Evolutionary conservation across 2,888 invertebrate species (phyloP).

Genomic region (Stegophylla sp.): DNA sequence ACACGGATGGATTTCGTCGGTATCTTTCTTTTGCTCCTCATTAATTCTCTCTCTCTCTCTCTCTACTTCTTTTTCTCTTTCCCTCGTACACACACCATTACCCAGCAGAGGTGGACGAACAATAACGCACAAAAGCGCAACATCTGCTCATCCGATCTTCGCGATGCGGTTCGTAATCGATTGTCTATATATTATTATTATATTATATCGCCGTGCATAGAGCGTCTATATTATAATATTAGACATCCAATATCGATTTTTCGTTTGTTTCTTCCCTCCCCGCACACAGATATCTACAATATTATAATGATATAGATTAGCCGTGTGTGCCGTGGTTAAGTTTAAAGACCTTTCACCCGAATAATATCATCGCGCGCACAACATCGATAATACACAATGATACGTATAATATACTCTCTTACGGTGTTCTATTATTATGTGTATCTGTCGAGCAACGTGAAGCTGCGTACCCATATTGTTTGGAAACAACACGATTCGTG

Average conservation of each 20-base stretch:
- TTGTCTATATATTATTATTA: conserved; percentile 10
- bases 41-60: background rate
- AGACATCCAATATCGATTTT: background rate
- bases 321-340: background rate
- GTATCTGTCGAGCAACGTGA: background rate
- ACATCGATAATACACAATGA: background rate
- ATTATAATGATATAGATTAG: too few relatives aligned
- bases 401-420: too few relatives aligned
- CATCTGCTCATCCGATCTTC: conserved; percentile 12
- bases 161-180: conserved; percentile 9
- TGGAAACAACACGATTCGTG: background rate
- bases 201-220: background rate
- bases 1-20: background rate
- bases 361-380: background rate
- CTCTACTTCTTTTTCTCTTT: too few relatives aligned
- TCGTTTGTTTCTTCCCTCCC: conserved; percentile 12
- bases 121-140: conserved; percentile 28
- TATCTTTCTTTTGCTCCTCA: background rate
- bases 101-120: background rate
- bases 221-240: too few relatives aligned
- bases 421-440: too few relatives aligned
- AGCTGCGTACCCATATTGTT: too few relatives aligned
- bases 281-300: background rate
- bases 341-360: conserved; percentile 32
- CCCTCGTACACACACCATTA: background rate